phyloP scores from a whole-genome alignment of 2,888 invertebrate genomes.

The Oscheius sp. region DNA sequence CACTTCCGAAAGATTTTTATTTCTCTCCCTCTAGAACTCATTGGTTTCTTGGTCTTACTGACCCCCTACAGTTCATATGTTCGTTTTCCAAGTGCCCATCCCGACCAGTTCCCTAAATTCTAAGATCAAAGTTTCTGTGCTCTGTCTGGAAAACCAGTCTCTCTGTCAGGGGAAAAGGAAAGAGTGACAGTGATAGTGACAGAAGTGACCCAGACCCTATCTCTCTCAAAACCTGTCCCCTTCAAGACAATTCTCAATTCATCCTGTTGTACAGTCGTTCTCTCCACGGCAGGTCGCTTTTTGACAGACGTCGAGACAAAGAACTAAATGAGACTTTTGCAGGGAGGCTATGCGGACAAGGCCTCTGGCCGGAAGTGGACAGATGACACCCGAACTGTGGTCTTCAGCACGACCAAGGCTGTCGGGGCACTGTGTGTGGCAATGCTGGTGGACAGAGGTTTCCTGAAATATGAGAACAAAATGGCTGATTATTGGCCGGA shows the following conservation, averaged over 20 bases:
- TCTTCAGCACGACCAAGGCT: slow-evolving; percentile 71
- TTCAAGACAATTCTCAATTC: too few species aligned
- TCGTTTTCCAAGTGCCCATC: too few species aligned
- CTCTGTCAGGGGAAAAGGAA: neutral
- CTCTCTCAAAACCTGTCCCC: too few species aligned
- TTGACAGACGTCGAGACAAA: neutral
- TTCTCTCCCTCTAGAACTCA: neutral
- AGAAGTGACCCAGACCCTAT: too few species aligned
- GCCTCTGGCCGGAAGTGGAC: slow-evolving; percentile 65
- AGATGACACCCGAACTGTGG: slow-evolving; percentile 66
- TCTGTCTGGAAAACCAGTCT: neutral
- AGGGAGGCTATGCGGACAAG: slow-evolving; percentile 59
- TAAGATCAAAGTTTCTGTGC: too few species aligned
- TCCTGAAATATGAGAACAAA: slow-evolving; percentile 73
- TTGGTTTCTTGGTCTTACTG: neutral
- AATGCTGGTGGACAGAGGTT: slow-evolving; percentile 74
- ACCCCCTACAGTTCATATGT: too few species aligned
- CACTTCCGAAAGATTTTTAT: neutral
- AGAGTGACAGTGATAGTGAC: too few species aligned
- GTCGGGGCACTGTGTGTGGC: slow-evolving; percentile 70
- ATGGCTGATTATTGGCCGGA: slow-evolving; percentile 75
- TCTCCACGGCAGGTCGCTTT: too few species aligned
- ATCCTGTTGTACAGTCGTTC: too few species aligned
- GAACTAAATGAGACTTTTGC: slow-evolving; percentile 1
- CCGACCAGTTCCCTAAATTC: too few species aligned